phyloP scores from a whole-genome alignment of 2,888 invertebrate species.

The Toxonevra muliebris region DNA sequence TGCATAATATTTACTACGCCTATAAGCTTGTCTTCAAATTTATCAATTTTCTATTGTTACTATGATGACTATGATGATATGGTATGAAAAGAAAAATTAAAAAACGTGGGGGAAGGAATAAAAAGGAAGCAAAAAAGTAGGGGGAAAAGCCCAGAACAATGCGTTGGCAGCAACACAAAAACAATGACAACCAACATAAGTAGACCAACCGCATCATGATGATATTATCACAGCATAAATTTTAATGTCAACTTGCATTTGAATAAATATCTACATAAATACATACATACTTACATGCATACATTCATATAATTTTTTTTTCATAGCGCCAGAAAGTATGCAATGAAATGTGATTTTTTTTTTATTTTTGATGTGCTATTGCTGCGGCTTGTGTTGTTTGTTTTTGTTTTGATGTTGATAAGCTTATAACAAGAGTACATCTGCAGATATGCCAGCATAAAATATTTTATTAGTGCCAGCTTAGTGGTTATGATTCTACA shows the following conservation, averaged over 20 bases:
- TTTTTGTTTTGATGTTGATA: not conserved
- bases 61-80: too few species aligned
- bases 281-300: too few species aligned
- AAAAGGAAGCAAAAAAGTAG: too few species aligned
- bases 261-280: not conserved
- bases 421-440: not conserved
- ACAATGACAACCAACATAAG: not conserved
- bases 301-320: too few species aligned
- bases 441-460: conserved; percentile 8
- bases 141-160: not conserved
- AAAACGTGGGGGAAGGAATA: too few species aligned
- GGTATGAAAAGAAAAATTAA: too few species aligned
- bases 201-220: not conserved
- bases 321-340: not conserved
- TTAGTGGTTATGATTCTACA: conserved; percentile 3
- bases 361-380: not conserved
- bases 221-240: conserved; percentile 8
- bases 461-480: conserved; percentile 8
- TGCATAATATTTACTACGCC: too few species aligned
- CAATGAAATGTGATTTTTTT: not conserved
- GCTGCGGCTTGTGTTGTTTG: not conserved
- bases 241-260: conserved; percentile 3
- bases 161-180: not conserved
- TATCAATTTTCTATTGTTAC: too few species aligned
- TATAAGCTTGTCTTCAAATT: too few species aligned